A percentile compares a stretch with the other conserved stretches of the same genome.
Conservation (phyloP, 2,888 invertebrate species). For the Lacanobia oleracea region DNA sequence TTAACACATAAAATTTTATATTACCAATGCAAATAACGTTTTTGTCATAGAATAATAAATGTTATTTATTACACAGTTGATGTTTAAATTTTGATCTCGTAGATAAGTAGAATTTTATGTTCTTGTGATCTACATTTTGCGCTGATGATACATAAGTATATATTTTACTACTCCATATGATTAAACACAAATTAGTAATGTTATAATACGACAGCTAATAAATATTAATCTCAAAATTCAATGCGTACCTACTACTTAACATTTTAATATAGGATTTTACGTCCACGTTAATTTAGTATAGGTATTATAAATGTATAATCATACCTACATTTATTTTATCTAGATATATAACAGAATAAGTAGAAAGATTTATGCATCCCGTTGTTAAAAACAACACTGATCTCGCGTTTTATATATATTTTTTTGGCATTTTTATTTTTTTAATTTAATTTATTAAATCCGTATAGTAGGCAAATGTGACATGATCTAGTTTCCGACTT, state of each 20-base stretch:
- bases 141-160: conserved; percentile 48
- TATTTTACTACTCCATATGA: conserved; percentile 47
- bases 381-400: conserved; percentile 26
- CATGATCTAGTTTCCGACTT: conserved; percentile 12
- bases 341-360: conserved; percentile 17
- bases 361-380: conserved; percentile 44
- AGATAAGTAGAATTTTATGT: conserved; percentile 61
- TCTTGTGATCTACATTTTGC: conserved; percentile 47
- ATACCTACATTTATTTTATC: conserved; percentile 33
- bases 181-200: conserved; percentile 58
- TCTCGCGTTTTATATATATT: conserved; percentile 7
- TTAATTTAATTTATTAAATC: no score
- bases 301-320: conserved; percentile 35
- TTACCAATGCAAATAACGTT: conserved; percentile 57
- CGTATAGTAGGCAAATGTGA: conserved; percentile 14
- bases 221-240: conserved; percentile 47
- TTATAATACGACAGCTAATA: conserved; percentile 61
- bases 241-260: conserved; percentile 26
- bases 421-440: conserved; percentile 15
- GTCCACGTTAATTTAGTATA: conserved; percentile 41
- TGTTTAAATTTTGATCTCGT: conserved; percentile 52
- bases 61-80: conserved; percentile 58
- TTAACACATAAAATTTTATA: conserved; percentile 49
- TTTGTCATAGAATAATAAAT: conserved; percentile 56
- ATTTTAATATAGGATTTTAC: conserved; percentile 42